These are phyloP conservation scores for Amazona ochrocephala DNA, from an alignment of 2,797 vertebrate species.

Conservation along the genomic window DNA sequence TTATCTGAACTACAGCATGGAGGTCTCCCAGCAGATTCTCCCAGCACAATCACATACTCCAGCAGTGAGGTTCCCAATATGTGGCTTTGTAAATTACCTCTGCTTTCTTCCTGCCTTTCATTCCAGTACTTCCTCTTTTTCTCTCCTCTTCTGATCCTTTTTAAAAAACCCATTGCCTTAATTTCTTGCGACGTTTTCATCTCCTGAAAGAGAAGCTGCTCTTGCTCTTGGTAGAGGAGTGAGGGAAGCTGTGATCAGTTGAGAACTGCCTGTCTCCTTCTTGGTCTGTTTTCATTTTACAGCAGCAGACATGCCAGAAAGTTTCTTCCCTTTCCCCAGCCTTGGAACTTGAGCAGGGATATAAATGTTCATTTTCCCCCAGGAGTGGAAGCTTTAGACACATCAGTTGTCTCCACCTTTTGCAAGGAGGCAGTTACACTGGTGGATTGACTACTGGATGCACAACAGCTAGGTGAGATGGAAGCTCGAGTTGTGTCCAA, in stretches of 20 bases:
- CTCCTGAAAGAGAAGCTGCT: not conserved
- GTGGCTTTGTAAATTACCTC: not conserved
- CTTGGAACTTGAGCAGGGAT: not conserved
- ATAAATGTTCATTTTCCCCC: not conserved
- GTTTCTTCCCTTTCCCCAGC: not conserved
- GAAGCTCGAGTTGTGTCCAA: not conserved
- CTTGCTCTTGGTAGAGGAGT: not conserved
- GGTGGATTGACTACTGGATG: not conserved
- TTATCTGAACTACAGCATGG: constrained; percentile 13
- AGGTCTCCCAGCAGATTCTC: not conserved
- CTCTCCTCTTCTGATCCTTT: not conserved
- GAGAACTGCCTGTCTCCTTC: not conserved
- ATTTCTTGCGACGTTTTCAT: constrained; percentile 6
- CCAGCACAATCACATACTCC: not conserved
- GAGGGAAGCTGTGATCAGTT: not conserved
- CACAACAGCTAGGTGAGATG: not conserved
- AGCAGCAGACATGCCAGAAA: not conserved
- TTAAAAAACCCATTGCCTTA: not conserved
- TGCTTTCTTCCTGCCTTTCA: constrained; percentile 6
- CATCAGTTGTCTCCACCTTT: not conserved
- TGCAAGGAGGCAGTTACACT: not conserved
- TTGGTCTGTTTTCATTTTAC: not conserved
- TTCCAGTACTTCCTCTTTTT: not conserved
- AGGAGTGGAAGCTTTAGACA: not conserved
- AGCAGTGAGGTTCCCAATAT: not conserved